Evolutionary conservation across 2,888 invertebrate genomes (phyloP).

Genomic region (Spisula subtruncata): DNA sequence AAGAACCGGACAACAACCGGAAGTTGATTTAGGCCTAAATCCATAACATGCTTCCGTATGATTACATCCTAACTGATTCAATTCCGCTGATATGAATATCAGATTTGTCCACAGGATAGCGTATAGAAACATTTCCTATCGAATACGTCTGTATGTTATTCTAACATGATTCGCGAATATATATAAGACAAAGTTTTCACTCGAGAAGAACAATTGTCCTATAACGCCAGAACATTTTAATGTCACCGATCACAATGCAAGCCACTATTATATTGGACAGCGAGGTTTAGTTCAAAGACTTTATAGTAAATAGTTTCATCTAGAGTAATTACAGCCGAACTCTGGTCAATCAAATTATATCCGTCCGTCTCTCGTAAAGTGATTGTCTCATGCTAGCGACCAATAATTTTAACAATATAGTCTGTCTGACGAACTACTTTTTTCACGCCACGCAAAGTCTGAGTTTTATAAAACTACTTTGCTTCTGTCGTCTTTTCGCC

Average conservation of each 20-base stretch:
- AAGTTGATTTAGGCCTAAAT: not conserved
- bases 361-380: not conserved
- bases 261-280: not conserved
- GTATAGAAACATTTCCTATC: not conserved
- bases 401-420: not conserved
- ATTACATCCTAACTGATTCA: not conserved
- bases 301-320: not conserved
- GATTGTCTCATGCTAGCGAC: not conserved
- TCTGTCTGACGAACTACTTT: not conserved
- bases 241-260: not conserved
- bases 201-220: not conserved
- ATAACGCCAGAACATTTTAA: not conserved
- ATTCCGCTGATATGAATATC: constrained; percentile 14
- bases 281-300: not conserved
- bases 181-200: not conserved
- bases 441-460: not conserved
- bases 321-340: not conserved
- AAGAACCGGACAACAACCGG: constrained; percentile 16
- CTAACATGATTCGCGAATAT: not conserved
- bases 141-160: not conserved
- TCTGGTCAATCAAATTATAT: not conserved
- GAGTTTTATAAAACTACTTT: not conserved
- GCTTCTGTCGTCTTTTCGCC: not conserved
- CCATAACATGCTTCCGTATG: constrained; percentile 15
- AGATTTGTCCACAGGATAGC: not conserved